Evolutionary conservation across 37 sponge, comb jelly and placozoan genomes (phyloP).

Genomic region (Chondrosia reniformis): DNA sequence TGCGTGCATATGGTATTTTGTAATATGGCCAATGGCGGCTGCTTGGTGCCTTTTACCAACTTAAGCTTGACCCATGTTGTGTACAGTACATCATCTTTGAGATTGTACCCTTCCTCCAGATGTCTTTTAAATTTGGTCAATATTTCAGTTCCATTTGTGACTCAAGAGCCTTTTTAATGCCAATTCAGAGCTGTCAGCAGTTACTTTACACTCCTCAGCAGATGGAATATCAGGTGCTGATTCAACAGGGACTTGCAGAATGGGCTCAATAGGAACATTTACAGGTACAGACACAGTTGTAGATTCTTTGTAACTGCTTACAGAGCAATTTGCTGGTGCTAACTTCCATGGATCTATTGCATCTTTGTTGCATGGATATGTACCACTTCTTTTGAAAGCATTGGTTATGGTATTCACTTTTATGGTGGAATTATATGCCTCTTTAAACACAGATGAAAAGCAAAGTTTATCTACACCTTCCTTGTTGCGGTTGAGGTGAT

Average conservation of each 20-base stretch:
- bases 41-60: neutral
- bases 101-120: neutral
- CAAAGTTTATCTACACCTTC: neutral
- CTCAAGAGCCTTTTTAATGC: neutral
- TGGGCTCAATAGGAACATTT: neutral
- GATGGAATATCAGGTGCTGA: neutral
- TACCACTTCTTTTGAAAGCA: neutral
- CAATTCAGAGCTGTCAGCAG: neutral
- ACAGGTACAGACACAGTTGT: neutral
- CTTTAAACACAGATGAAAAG: neutral
- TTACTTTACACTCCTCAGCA: no score
- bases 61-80: neutral
- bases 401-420: neutral
- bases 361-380: neutral
- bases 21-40: neutral
- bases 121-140: neutral
- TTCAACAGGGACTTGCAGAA: neutral
- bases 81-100: neutral
- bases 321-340: neutral
- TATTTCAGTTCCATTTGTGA: neutral
- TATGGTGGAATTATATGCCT: neutral
- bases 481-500: neutral
- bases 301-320: neutral
- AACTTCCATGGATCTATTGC: neutral
- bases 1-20: neutral